A percentile compares a stretch with the other conserved stretches of the same genome.
Conservation (phyloP, 2,888 invertebrate genomes). For the Campoplex nolae region DNA sequence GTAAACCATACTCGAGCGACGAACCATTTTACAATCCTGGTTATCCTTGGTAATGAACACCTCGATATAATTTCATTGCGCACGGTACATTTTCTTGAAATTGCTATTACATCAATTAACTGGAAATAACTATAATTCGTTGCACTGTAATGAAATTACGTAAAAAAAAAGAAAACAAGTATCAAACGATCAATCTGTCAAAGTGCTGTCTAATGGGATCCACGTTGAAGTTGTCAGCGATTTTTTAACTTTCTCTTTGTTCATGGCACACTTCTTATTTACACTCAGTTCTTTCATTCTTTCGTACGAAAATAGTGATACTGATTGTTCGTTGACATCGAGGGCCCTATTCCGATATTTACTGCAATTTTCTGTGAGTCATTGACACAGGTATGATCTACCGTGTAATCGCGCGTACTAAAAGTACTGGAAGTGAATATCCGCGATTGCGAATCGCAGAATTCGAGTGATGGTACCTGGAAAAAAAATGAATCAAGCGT, state of each 20-base stretch:
- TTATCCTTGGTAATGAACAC: background rate
- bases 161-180: conserved; percentile 29
- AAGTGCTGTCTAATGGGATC: conserved; percentile 38
- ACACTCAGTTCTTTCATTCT: background rate
- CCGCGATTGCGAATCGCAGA: too few relatives aligned
- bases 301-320: background rate
- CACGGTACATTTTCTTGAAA: conserved; percentile 36
- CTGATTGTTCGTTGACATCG: too few relatives aligned
- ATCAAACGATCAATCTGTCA: conserved; percentile 51
- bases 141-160: conserved; percentile 5
- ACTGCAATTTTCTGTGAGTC: too few relatives aligned
- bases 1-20: conserved; percentile 75
- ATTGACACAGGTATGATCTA: too few relatives aligned
- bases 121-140: conserved; percentile 27
- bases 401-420: too few relatives aligned
- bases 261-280: conserved; percentile 9
- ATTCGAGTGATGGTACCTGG: too few relatives aligned
- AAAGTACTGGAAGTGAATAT: too few relatives aligned
- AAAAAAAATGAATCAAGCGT: too few relatives aligned
- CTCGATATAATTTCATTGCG: conserved; percentile 19
- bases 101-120: background rate
- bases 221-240: conserved; percentile 50
- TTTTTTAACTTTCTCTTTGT: background rate
- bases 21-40: conserved; percentile 64
- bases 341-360: too few relatives aligned